Evolutionary conservation across 2,888 invertebrate genomes (phyloP).

Genomic region (Sphaeridia pumilis): DNA sequence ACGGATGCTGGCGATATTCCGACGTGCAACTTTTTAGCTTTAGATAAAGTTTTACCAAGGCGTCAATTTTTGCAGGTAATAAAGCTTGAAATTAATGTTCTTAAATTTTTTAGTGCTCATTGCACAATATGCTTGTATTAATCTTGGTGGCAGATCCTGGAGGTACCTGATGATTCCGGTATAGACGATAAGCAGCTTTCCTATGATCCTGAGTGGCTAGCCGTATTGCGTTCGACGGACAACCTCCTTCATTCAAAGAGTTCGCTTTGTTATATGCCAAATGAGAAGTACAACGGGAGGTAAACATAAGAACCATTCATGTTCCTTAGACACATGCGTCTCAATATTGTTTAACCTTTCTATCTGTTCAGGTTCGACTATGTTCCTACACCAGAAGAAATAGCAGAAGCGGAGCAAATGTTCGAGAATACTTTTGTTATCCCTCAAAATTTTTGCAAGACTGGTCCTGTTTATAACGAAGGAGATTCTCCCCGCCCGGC

Average conservation of each 20-base stretch:
- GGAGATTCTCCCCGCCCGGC: constrained; percentile 25
- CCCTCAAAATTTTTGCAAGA: constrained; percentile 65
- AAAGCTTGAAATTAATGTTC: not conserved
- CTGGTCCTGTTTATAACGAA: constrained; percentile 51
- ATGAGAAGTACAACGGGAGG: constrained; percentile 36
- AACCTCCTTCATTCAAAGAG: constrained; percentile 66
- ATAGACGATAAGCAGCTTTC: constrained; percentile 41
- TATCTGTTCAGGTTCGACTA: constrained; percentile 51
- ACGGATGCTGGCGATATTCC: constrained; percentile 3
- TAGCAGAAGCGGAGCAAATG: constrained; percentile 49
- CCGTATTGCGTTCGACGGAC: constrained; percentile 75
- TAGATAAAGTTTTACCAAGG: constrained; percentile 92
- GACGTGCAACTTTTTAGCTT: constrained; percentile 71
- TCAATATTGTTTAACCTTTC: constrained; percentile 1
- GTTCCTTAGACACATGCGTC: not conserved
- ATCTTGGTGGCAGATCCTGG: constrained; percentile 20
- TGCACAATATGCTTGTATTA: not conserved
- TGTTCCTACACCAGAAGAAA: constrained; percentile 62
- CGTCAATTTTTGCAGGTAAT: constrained; percentile 74
- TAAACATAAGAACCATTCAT: not conserved
- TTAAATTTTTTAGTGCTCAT: not conserved
- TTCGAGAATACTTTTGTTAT: constrained; percentile 58
- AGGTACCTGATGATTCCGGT: constrained; percentile 21
- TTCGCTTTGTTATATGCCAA: constrained; percentile 62
- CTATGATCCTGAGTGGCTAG: constrained; percentile 91